Evolutionary conservation across 2,888 invertebrate genomes (phyloP).

Genomic region (Amphimallon solstitiale): DNA sequence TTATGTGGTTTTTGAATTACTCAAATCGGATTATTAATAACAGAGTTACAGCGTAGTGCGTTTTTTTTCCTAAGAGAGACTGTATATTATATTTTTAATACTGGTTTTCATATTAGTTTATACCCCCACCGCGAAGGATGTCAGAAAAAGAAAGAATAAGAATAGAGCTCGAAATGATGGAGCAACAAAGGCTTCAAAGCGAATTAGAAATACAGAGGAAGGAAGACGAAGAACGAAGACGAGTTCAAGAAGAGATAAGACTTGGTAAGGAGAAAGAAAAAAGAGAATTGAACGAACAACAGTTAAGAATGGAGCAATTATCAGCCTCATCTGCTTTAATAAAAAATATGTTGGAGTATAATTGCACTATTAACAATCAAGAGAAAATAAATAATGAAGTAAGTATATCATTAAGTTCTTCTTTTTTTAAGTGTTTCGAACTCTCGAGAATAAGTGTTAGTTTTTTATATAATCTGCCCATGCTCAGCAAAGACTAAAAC

Average conservation of each 20-base stretch:
- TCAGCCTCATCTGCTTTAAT: slow-evolving; percentile 40
- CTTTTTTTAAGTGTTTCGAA: no score
- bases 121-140: neutral
- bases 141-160: slow-evolving; percentile 1
- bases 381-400: slow-evolving; percentile 48
- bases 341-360: slow-evolving; percentile 32
- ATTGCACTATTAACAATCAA: slow-evolving; percentile 35
- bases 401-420: neutral
- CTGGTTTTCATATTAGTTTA: no score
- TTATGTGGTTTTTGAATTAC: no score
- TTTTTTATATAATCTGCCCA: no score
- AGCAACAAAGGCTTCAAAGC: slow-evolving; percentile 55
- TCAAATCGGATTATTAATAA: no score
- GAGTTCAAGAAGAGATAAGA: slow-evolving; percentile 52
- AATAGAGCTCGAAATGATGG: slow-evolving; percentile 62
- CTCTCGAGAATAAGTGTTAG: no score
- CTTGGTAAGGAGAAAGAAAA: slow-evolving; percentile 59
- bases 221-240: slow-evolving; percentile 50
- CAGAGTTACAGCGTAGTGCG: no score
- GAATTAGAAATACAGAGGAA: slow-evolving; percentile 45
- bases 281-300: slow-evolving; percentile 53
- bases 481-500: no score
- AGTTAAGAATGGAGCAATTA: slow-evolving; percentile 54
- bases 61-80: no score
- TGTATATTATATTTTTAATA: no score